A percentile compares a stretch with the other conserved stretches of the same genome.
Conservation (phyloP, 1,140 invertebrate species). For the Micrasema longulum region DNA sequence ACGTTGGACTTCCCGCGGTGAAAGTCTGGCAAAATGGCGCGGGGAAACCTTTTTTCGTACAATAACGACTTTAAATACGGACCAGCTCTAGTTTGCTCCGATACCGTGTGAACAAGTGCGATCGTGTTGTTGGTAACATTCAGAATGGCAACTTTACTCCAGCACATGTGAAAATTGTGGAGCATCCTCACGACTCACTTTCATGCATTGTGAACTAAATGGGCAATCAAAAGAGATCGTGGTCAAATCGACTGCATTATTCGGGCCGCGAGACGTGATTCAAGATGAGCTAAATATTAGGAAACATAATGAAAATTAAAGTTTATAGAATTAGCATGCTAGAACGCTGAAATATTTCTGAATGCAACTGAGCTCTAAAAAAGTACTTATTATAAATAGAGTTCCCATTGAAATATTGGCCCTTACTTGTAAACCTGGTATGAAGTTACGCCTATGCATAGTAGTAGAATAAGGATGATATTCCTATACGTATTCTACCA, state of each 20-base stretch:
- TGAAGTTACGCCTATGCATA: no score
- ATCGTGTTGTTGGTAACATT: conserved; percentile 24
- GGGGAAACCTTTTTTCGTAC: neutral
- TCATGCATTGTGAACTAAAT: conserved; percentile 20
- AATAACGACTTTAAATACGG: no score
- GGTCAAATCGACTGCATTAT: conserved; percentile 1
- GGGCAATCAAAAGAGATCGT: conserved; percentile 16
- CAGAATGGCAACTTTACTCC: conserved; percentile 16
- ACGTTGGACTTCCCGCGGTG: conserved; percentile 4
- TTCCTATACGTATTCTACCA: no score
- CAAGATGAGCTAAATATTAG: neutral
- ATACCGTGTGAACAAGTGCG: conserved; percentile 26
- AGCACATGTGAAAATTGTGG: conserved; percentile 33
- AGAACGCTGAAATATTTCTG: no score
- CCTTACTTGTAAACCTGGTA: no score
- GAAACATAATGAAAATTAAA: no score
- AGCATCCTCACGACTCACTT: conserved; percentile 26
- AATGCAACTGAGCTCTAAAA: no score
- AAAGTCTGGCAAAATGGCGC: conserved; percentile 13
- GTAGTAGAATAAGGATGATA: no score
- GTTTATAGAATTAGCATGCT: no score
- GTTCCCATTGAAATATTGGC: no score
- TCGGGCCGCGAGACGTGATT: neutral
- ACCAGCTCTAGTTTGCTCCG: neutral
- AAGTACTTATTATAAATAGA: no score